A percentile compares a stretch with the other conserved stretches of the same genome.
Conservation (phyloP, 2,113 vertebrate species). For the Ginglymostoma cirratum region DNA sequence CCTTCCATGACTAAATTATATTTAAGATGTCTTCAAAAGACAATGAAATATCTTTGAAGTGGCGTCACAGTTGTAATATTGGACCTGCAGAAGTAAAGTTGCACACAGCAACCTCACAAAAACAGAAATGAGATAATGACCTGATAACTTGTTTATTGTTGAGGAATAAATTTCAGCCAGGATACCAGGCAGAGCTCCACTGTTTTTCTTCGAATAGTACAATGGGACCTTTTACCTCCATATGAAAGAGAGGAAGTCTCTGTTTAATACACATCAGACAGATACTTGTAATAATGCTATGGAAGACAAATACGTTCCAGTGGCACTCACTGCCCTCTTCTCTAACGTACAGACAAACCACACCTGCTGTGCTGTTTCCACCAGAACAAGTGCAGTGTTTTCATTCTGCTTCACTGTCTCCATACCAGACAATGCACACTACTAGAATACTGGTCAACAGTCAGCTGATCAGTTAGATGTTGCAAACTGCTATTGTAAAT, state of each 20-base stretch:
- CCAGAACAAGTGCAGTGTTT: not conserved
- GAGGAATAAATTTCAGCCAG: not conserved
- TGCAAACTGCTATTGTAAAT: not conserved
- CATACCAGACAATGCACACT: not conserved
- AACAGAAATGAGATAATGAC: not conserved
- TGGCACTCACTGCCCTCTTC: no score
- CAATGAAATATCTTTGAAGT: not conserved
- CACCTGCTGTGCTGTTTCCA: not conserved
- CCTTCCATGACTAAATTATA: not conserved
- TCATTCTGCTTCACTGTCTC: not conserved
- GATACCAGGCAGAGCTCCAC: not conserved
- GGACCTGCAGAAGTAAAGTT: not conserved
- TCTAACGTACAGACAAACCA: not conserved
- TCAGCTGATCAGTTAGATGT: not conserved
- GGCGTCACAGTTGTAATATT: not conserved
- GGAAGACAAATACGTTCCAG: not conserved
- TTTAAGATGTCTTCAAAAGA: not conserved
- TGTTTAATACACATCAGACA: not conserved
- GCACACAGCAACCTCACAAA: not conserved
- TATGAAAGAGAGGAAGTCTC: not conserved
- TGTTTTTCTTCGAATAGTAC: not conserved
- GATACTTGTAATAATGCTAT: not conserved
- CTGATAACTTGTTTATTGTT: not conserved
- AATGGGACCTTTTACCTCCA: not conserved
- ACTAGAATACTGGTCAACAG: not conserved